phyloP scores from a whole-genome alignment of 2,113 vertebrate species.

The Trogon melanurus region DNA sequence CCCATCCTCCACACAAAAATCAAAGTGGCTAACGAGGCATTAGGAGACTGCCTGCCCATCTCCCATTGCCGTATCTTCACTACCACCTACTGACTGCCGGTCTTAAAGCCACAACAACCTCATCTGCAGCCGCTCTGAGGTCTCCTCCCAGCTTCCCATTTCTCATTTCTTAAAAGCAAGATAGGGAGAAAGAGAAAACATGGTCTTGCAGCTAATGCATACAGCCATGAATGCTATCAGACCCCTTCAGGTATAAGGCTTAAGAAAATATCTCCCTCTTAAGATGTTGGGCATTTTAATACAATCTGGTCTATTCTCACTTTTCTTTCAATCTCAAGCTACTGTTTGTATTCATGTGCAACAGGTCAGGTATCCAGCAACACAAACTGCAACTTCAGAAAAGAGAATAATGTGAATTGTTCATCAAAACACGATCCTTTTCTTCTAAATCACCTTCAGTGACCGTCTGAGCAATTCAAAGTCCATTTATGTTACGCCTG shows the following conservation, averaged over 20 bases:
- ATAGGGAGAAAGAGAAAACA: not conserved
- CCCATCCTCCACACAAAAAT: conserved; percentile 58
- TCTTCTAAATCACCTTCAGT: not conserved
- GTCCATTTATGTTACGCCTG: not conserved
- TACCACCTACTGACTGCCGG: conserved; percentile 52
- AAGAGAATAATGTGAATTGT: not conserved
- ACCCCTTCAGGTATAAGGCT: not conserved
- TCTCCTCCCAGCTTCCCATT: not conserved
- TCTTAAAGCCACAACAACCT: conserved; percentile 42
- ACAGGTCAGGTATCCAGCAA: not conserved
- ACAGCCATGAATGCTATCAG: not conserved
- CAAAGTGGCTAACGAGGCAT: conserved; percentile 74
- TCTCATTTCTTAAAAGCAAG: not conserved
- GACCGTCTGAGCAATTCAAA: not conserved
- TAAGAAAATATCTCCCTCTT: not conserved
- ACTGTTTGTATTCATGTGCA: not conserved
- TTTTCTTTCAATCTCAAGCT: not conserved
- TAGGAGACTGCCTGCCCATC: conserved; percentile 11
- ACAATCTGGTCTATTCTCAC: not conserved
- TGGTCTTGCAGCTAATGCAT: not conserved
- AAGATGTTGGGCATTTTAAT: not conserved
- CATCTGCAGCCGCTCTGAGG: not conserved
- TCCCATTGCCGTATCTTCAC: conserved; percentile 52
- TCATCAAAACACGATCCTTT: not conserved
- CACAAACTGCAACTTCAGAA: not conserved